Evolutionary conservation across 1,140 invertebrate species (phyloP), one percentile per base, ranked within the genome.

Genomic region (Ceratina australensis): DNA sequence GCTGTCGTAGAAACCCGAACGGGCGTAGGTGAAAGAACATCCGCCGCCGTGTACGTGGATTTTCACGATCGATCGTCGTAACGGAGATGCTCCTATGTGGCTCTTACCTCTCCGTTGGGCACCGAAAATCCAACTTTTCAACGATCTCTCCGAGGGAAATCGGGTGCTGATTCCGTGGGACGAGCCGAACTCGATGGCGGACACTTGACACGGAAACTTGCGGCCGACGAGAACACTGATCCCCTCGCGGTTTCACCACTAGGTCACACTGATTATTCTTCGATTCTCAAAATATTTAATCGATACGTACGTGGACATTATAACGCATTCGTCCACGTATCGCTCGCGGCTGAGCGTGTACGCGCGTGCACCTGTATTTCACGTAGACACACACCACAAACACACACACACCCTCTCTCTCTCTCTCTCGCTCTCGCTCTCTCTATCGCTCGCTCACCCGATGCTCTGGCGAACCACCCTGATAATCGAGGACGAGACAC

Each of bases 261-360:
- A 54, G 3, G 76, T 84, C 76, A 73, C 76, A 72, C 60, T 79
- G 56, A 8, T 54, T 26, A 69, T 82, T 69, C 66, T 68, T 79
- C 57, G 28, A 60, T 50, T 59, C 74, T 67, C 79, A 69, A 79
- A 26, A 80, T 20, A 67, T 49, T 65, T 59, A 78, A 56, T 22
- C 64, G 59, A 72, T 73, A 78, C 61, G 78, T 79, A 78, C 69
- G 61, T 72, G 74, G 73, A 80, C 87, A 88, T 88, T 88, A 86
- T 87, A 86, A 52, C 61, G 81, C 67, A 77, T 82, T 79, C 72
- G 66, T 56, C 63, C 78, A 78, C 60, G 59, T 80, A 81, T 79
- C 64, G 76, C 69, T 77, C 72, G 67, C 72, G 72, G 18, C 15
- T 52, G 69, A 72, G 76, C 76, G 57, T 82, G 81, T 68, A 77